A percentile compares a stretch with the other conserved stretches of the same genome.
phyloP scores from a whole-genome alignment of 2,888 invertebrate genomes.

The Clitarchus hookeri region DNA sequence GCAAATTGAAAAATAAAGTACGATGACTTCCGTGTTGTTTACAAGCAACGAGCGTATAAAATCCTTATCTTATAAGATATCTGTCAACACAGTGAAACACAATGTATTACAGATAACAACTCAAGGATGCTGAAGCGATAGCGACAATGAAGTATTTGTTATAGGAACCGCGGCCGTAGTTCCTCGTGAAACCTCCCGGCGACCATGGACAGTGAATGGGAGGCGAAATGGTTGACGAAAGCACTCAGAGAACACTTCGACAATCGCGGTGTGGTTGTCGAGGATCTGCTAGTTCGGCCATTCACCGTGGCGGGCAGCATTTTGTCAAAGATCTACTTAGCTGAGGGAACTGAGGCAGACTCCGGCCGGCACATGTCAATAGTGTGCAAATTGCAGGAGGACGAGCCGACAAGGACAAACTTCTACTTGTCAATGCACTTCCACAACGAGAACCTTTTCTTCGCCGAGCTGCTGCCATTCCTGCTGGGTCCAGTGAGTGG shows the following conservation, averaged over 20 bases:
- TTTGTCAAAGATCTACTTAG: background rate
- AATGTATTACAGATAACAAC: too few relatives aligned
- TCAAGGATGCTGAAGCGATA: too few relatives aligned
- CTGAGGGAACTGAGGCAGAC: background rate
- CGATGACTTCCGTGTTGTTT: too few relatives aligned
- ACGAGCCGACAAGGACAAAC: background rate
- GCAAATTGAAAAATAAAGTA: too few relatives aligned
- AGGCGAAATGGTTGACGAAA: background rate
- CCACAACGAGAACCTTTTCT: background rate
- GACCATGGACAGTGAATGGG: background rate
- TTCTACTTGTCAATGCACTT: background rate
- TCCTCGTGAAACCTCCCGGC: too few relatives aligned
- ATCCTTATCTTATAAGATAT: too few relatives aligned
- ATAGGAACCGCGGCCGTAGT: too few relatives aligned
- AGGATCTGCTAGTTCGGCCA: background rate
- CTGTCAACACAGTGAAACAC: too few relatives aligned
- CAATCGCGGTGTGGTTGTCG: background rate
- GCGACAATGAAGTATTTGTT: too few relatives aligned
- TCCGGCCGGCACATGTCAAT: background rate
- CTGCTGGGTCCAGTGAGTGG: background rate
- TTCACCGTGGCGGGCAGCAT: background rate
- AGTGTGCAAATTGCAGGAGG: background rate
- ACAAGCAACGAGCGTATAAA: too few relatives aligned
- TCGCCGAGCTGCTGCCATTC: background rate
- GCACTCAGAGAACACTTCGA: background rate